Evolutionary conservation across 2,797 vertebrate genomes (phyloP).

Genomic region (Ctenopoma kingsleyae): DNA sequence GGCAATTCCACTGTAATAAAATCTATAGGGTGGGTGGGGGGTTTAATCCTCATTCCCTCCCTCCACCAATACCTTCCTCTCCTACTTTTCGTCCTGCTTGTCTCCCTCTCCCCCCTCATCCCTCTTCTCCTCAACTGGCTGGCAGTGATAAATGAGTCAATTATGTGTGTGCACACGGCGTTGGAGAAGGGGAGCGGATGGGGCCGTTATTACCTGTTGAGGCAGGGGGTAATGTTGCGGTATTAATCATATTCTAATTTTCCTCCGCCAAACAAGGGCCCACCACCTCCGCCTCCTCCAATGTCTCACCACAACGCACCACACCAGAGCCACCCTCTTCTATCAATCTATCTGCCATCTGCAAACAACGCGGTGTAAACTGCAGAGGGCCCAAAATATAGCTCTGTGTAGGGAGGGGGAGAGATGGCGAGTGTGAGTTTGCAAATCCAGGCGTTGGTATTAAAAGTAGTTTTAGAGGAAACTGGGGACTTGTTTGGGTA

Average conservation of each 20-base stretch:
- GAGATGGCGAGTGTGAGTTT: conserved; percentile 18
- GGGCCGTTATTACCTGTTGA: conserved; percentile 88
- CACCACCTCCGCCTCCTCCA: conserved; percentile 17
- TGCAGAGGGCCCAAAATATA: conserved; percentile 68
- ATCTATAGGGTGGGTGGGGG: conserved; percentile 77
- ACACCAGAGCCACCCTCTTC: not conserved
- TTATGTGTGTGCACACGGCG: conserved; percentile 75
- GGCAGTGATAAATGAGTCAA: conserved; percentile 89
- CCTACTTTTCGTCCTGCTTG: conserved; percentile 47
- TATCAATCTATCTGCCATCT: conserved; percentile 81
- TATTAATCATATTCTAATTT: conserved; percentile 91
- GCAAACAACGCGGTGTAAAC: conserved; percentile 76
- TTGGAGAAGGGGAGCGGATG: conserved; percentile 77
- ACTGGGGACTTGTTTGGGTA: conserved; percentile 46
- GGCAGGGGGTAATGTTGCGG: conserved; percentile 82
- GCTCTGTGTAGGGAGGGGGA: conserved; percentile 25
- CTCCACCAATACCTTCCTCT: conserved; percentile 38
- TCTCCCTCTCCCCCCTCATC: conserved; percentile 39
- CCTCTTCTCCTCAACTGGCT: conserved; percentile 64
- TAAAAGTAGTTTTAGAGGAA: conserved; percentile 52
- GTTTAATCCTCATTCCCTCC: conserved; percentile 72
- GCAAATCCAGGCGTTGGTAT: conserved; percentile 38
- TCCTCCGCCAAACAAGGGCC: conserved; percentile 63
- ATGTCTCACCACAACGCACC: conserved; percentile 26
- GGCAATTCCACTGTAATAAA: conserved; percentile 86